Evolutionary conservation across 2,113 vertebrate genomes (phyloP), one percentile per base, ranked within the genome.

Genomic region (Hippocampus mohnikei): DNA sequence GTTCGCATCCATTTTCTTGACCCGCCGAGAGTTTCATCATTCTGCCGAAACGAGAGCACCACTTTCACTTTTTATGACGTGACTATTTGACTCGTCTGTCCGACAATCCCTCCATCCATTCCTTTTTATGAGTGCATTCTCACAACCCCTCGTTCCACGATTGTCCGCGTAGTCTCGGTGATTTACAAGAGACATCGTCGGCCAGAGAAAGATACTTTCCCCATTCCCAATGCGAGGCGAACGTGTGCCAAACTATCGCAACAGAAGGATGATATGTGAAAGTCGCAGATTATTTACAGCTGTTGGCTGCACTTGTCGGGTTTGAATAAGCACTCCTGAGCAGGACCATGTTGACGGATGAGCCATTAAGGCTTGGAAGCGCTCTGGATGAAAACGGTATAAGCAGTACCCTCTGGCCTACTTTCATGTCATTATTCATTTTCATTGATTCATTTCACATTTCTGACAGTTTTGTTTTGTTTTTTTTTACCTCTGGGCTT

Each of bases 291-390:
- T 73, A 67, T 71, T 66, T 53, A 64, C 67, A 70, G 55, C 56
- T 76, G 25, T 67, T 65, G 61, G 59, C 67, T 16, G n/a, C 29
- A 71, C 46, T 66, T 74, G 76, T 37, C 71, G 70, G 55, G 64
- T 65, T 74, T 68, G 71, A 82, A 81, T 73, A 69, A 77, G 66
- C 52, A 72, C 58, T 50, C 20, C 16, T 75, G 70, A 65, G 61
- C 71, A 60, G 61, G 63, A 65, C 62, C 55, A 66, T 63, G 68
- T 40, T 71, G 53, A 73, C 29, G 73, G 66, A 80, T 58, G 46
- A 69, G 76, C 8, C 27, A 67, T 67, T 53, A 37, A 60, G 50
- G 50, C 48, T 21, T 40, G 66, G 66, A 67, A 53, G 21, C 48
- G 33, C 21, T 13, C 11, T 21, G 27, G 66, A 52, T 44, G n/a